A percentile compares a stretch with the other conserved stretches of the same genome.
These are phyloP conservation scores for Tigriopus japonicus DNA, from an alignment of 1,140 invertebrate genomes.

Conservation along the genomic window DNA sequence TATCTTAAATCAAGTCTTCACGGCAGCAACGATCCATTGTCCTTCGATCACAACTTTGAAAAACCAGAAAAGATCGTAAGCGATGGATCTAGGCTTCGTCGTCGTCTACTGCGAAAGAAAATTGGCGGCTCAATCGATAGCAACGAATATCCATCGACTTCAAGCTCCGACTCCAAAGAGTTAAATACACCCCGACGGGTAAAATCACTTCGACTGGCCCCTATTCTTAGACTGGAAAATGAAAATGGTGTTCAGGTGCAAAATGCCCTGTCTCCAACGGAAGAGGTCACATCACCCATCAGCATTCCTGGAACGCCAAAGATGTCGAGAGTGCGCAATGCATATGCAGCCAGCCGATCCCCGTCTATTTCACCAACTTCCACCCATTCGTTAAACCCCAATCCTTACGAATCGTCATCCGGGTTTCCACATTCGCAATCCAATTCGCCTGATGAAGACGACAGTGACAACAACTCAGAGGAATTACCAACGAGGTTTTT, in stretches of 20 bases:
- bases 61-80: background rate
- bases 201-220: background rate
- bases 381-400: too few species aligned
- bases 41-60: constrained; percentile 11
- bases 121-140: background rate
- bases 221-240: background rate
- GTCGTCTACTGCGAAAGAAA: background rate
- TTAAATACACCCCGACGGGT: background rate
- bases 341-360: too few species aligned
- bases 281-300: too few species aligned
- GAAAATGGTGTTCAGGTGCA: background rate
- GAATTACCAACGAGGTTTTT: background rate
- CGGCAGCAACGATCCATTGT: background rate
- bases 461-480: background rate
- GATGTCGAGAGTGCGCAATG: too few species aligned
- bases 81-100: background rate
- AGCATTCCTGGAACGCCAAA: too few species aligned
- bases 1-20: constrained; percentile 7
- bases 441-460: background rate
- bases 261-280: too few species aligned
- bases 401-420: too few species aligned
- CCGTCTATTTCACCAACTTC: too few species aligned
- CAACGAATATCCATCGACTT: background rate
- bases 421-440: background rate
- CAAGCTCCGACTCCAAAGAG: too few species aligned